A percentile compares a stretch with the other conserved stretches of the same genome.
Evolutionary conservation across 1,140 invertebrate genomes (phyloP).

Genomic region (Drosophila ohnishii): DNA sequence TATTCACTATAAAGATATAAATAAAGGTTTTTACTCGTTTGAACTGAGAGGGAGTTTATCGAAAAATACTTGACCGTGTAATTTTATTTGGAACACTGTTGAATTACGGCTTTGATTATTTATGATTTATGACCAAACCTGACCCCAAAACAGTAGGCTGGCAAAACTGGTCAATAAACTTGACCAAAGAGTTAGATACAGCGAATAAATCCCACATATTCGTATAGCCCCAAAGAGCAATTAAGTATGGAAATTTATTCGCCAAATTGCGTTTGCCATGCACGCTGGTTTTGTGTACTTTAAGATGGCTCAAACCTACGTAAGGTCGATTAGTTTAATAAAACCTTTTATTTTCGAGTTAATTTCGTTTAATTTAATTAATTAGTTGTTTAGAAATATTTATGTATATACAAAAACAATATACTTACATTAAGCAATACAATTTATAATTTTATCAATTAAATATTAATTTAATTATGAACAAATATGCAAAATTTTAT

Average conservation of each 20-base stretch:
- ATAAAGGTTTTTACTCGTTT: not conserved
- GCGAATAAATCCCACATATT: conserved; percentile 7
- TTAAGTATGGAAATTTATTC: conserved; percentile 28
- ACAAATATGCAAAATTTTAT: too few species aligned
- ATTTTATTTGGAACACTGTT: not conserved
- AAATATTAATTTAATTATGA: too few species aligned
- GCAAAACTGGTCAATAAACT: conserved; percentile 22
- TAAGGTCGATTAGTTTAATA: too few species aligned
- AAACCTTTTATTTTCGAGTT: not conserved
- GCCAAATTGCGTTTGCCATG: not conserved
- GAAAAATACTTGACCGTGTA: not conserved
- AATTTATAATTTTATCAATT: too few species aligned
- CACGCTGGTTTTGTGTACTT: not conserved
- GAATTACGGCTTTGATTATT: conserved; percentile 8
- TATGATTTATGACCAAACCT: conserved; percentile 27
- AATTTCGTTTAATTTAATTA: too few species aligned
- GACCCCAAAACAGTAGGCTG: conserved; percentile 12
- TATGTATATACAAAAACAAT: too few species aligned
- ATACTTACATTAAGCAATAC: too few species aligned
- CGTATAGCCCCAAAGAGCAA: conserved; percentile 4
- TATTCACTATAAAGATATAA: conserved; percentile 1
- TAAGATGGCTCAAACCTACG: not conserved
- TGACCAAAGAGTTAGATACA: conserved; percentile 8
- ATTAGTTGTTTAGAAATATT: too few species aligned
- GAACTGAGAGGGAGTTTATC: not conserved